Evolutionary conservation across 2,888 invertebrate genomes (phyloP).

Genomic region (Chironomus riparius): DNA sequence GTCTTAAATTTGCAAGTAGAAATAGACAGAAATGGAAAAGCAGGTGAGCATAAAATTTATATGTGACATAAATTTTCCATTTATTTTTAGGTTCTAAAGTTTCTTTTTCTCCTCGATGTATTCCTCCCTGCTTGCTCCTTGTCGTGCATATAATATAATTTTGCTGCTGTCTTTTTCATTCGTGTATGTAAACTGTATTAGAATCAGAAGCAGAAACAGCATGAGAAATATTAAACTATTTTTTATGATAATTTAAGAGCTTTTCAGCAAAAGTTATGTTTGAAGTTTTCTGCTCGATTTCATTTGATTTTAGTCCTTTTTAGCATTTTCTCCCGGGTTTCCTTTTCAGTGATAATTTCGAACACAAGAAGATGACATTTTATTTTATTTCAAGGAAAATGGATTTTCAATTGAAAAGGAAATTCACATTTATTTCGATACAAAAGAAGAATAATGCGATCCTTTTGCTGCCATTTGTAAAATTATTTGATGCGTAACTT

Average conservation of each 20-base stretch:
- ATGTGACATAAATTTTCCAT: conserved; percentile 17
- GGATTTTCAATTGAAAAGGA: background rate
- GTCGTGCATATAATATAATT: no score
- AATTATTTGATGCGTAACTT: no score
- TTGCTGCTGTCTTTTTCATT: background rate
- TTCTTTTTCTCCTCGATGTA: background rate
- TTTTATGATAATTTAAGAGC: background rate
- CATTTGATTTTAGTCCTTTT: background rate
- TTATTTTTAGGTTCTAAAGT: background rate
- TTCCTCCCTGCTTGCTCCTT: background rate
- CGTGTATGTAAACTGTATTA: background rate
- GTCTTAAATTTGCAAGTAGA: conserved; percentile 2
- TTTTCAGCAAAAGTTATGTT: background rate
- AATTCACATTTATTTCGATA: no score
- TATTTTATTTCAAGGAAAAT: background rate
- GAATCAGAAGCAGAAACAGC: background rate
- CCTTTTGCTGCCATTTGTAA: no score
- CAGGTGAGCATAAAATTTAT: conserved; percentile 11
- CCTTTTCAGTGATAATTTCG: background rate
- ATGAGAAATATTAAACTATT: background rate
- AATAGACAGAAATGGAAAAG: background rate
- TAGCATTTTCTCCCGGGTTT: background rate
- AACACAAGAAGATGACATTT: background rate
- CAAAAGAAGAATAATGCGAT: no score
- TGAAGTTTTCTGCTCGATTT: background rate